Base-by-base conservation (phyloP, 2,888 invertebrate genomes). In the Salticus scenicus region DNA sequence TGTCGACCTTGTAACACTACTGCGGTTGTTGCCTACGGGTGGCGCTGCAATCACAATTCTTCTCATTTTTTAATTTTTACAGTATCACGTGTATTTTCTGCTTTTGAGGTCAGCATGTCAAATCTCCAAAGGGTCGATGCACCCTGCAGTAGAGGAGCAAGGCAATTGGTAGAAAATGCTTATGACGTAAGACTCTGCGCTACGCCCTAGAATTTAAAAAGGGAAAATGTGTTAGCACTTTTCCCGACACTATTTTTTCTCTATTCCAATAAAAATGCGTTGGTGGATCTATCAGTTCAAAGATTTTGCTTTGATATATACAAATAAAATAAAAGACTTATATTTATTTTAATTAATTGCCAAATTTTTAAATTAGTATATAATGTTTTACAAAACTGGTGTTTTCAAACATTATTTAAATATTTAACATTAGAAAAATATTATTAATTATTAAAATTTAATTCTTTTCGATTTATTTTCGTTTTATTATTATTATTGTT, bases 1-100 rank as follows among this genome's bases (percentile, higher is more conserved):
- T n/a, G n/a, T n/a, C 83, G 83, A 84, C 83, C 83, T 84, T 84
- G 83, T 84, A 84, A 77, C 83, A 77, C 83, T 73, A 72, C 78
- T 77, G 77, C 73, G 71, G 47, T 20, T 63, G 73, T 77, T n/a
- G 83, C 83, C 77, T 51, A 66, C 17, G 67, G 77, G 73, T 66
- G 75, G 85, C 85, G 85, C 70, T 74, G 79, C 64, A 74, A 51
- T 83, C 77, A 51, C 71, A 27, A 42, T 37, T 12, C 47, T 28
- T 72, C 77, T 64, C 70, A 69, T 82, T 70, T 69, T 67, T 51
- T 74, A 47, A 66, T 75, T 69, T 20, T 66, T 51, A 57, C 20
- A 33, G 37, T 33, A 72, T 84, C 83, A 84, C 83, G 83, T 84
- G 83, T 73, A 73, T 77, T 84, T 24, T 57, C 57, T 24, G 20